These are phyloP conservation scores for Drosophila borborema DNA, from an alignment of 2,888 invertebrate species.

Conservation along the genomic window DNA sequence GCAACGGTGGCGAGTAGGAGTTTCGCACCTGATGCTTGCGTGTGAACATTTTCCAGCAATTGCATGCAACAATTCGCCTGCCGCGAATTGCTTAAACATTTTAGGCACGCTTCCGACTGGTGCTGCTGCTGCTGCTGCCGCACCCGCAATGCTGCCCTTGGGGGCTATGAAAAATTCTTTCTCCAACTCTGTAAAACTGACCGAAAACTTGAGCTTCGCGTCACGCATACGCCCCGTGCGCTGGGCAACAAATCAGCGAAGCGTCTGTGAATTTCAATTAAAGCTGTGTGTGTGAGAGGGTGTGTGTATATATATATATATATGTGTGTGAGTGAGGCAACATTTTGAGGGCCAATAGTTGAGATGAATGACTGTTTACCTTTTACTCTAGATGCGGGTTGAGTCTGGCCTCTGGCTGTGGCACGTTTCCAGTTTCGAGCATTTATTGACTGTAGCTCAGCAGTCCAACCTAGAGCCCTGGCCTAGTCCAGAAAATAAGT, in stretches of 20 bases:
- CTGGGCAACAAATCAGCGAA: slow-evolving; percentile 61
- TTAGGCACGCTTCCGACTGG: slow-evolving; percentile 75
- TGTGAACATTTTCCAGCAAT: slow-evolving; percentile 76
- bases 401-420: slow-evolving; percentile 33
- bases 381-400: slow-evolving; percentile 20
- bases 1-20: background rate
- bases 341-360: slow-evolving; percentile 38
- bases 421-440: slow-evolving; percentile 43
- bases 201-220: slow-evolving; percentile 54
- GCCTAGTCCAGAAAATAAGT: background rate
- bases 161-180: slow-evolving; percentile 48
- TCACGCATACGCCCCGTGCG: slow-evolving; percentile 77
- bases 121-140: slow-evolving; percentile 5
- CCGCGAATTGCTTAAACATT: slow-evolving; percentile 69
- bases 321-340: background rate
- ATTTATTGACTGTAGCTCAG: slow-evolving; percentile 33
- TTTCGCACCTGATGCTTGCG: slow-evolving; percentile 54
- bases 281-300: slow-evolving; percentile 23
- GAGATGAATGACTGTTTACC: slow-evolving; percentile 74
- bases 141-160: slow-evolving; percentile 17
- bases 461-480: background rate
- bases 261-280: slow-evolving; percentile 75
- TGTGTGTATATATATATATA: background rate
- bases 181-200: slow-evolving; percentile 18
- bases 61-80: slow-evolving; percentile 70